Evolutionary conservation across 1,140 invertebrate species (phyloP), one percentile per base, ranked within the genome.

Genomic region (Brachionus sp.): DNA sequence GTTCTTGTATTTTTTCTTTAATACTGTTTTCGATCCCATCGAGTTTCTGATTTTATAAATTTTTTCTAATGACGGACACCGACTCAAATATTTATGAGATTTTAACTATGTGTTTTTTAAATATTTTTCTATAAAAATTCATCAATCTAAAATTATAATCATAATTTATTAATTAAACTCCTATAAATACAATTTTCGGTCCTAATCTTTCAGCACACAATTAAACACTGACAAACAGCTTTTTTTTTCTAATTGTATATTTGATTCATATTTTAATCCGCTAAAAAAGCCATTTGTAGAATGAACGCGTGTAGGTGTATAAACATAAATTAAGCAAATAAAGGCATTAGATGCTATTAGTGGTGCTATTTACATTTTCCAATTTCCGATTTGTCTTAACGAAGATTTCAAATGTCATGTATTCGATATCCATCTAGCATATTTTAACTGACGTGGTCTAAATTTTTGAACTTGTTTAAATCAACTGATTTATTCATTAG

Each of bases 81-180:
- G 37, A 70, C n/a, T 39, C 66, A 70, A 70, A 70, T 70, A 70
- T 70, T 70, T 70, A 70, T 70, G 66, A 19, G 66, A 70, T 70
- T 70, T 23, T 70, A 70, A 42, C 29, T 70, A 70, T 70, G 66
- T 70, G 66, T 70, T 66, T 66, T 73, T 73, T 73, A 73, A 39
- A 73, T 35, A 42, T 42, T 42, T 73, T 37, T 39, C 35, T 70
- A 35, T 70, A 35, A 13, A 44, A 75, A 75, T 37, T 70, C 13
- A 19, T 37, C 66, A 39, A 70, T 37, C 16, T 39, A 39, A 70
- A 66, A 57, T 57, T 33, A 66, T 66, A 66, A 75, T 75, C 70
- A 75, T 75, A 75, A 75, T 75, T 75, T 75, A 75, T 75, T 75
- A 70, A 70, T 70, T 70, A 70, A 70, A 70, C 16, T 39, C 10